Base-by-base conservation (phyloP, 2,797 vertebrate genomes). In the Pseudochirops corinnae region DNA sequence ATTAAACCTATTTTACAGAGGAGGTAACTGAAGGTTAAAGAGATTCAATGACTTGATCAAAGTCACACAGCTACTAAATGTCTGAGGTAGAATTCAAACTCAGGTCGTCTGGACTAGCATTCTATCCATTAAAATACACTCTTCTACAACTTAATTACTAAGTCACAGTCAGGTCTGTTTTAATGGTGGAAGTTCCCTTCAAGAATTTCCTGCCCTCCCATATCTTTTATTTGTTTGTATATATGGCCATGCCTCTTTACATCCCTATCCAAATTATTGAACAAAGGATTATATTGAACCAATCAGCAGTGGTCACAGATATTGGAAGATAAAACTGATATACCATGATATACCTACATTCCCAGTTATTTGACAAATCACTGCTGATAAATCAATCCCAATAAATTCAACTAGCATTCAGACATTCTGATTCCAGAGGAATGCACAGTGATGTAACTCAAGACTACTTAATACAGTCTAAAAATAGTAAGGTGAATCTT, bases 401-500 rank as follows among this genome's bases (percentile, higher is more conserved):
- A 95, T 56, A 94, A 14, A 6, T 90, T 60, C 92, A 21, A 94
- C 97, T 93, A 95, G 93, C 95, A 92, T 95, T 91, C 56, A 92
- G 21, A 39, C n/a, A 33, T 57, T 26, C 67, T 52, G 52, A 1
- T 96, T 96, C 56, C 56, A 94, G 92, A 52, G 93, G 57, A 4
- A 7, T 92, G 52, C 33, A 16, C 91, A 91, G 39, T 93, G 90
- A 92, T 82, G 39, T 94, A 53, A 97, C 55, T 10, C 93, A 94
- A 58, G 11, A 92, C 92, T 26, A 96, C 55, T n/a, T 50, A 92
- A 94, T 91, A 31, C 56, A 95, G 67, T 55, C 96, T 60, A 94
- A 92, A 96, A 96, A 97, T 94, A 28, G 53, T 90, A 95, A 97
- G 95, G 29, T 16, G 4, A 53, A 55, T 50, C 58, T 90, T 96